phyloP scores from a whole-genome alignment of 2,888 invertebrate genomes.

The Drosophila histrio region DNA sequence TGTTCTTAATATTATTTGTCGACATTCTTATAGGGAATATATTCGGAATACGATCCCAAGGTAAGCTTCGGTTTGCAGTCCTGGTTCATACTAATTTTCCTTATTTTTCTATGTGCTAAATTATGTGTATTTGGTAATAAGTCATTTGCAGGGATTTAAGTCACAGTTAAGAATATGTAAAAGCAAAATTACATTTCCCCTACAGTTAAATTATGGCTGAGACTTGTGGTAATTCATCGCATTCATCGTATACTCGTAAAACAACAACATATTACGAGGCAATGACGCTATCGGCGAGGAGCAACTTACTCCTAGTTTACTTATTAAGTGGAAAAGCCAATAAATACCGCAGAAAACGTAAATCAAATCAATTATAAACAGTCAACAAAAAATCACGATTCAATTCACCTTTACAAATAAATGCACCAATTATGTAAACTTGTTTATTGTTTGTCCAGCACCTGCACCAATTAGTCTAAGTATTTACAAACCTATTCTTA shows the following conservation, averaged over 20 bases:
- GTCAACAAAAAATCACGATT: conserved; percentile 20
- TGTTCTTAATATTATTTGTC: too few relatives aligned
- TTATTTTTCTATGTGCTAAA: background rate
- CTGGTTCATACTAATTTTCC: background rate
- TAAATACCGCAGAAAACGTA: conserved; percentile 47
- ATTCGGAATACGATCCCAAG: too few relatives aligned
- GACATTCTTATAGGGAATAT: too few relatives aligned
- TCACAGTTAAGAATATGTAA: background rate
- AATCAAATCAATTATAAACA: conserved; percentile 33
- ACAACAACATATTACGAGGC: background rate
- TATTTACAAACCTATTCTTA: conserved; percentile 9
- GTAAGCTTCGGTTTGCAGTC: too few relatives aligned
- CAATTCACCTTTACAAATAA: conserved; percentile 21
- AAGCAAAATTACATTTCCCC: conserved; percentile 14
- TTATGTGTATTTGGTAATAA: background rate
- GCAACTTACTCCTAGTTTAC: conserved; percentile 10
- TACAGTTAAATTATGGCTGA: conserved; percentile 17
- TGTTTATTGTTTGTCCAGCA: conserved; percentile 39
- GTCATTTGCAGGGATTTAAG: background rate
- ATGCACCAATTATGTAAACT: conserved; percentile 30
- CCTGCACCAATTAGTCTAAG: conserved; percentile 44
- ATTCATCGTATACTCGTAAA: conserved; percentile 8
- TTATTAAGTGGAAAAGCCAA: conserved; percentile 28
- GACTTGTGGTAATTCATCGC: conserved; percentile 23
- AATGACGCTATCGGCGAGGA: conserved; percentile 17